phyloP scores from a whole-genome alignment of 2,888 invertebrate species.

The Melanostoma scalare region DNA sequence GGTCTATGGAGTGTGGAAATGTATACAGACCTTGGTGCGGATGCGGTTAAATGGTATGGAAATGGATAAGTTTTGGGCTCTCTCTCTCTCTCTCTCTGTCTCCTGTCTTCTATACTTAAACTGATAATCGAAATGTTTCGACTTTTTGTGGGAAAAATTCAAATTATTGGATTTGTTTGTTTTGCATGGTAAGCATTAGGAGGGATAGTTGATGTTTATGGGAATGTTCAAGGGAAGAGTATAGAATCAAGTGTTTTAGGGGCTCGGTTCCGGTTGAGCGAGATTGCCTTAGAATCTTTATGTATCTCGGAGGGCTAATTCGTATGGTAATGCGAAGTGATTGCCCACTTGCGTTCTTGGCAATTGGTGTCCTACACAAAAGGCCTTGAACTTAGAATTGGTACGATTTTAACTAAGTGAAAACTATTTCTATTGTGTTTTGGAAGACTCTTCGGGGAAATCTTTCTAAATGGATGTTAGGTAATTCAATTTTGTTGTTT shows the following conservation, averaged over 20 bases:
- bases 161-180: conserved; percentile 54
- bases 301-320: conserved; percentile 62
- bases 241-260: conserved; percentile 31
- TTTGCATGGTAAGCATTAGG: conserved; percentile 11
- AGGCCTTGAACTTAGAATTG: conserved; percentile 59
- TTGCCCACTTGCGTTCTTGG: conserved; percentile 38
- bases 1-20: conserved; percentile 56
- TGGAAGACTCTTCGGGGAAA: conserved; percentile 4
- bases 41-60: conserved; percentile 70
- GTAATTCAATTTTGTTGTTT: too few relatives aligned
- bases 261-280: conserved; percentile 30
- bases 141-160: conserved; percentile 50
- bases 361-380: conserved; percentile 22
- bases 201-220: conserved; percentile 6
- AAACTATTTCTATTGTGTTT: conserved; percentile 58
- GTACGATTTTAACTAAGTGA: conserved; percentile 65
- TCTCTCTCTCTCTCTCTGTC: background rate
- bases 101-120: conserved; percentile 9
- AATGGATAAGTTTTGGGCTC: conserved; percentile 51
- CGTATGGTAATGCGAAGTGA: conserved; percentile 59
- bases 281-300: conserved; percentile 43
- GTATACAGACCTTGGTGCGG: conserved; percentile 54
- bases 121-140: conserved; percentile 70
- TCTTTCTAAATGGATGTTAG: too few relatives aligned
- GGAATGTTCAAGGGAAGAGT: background rate